Percentiles rank a stretch among this genome's conserved stretches.
These are phyloP conservation scores for Megastigmus dorsalis DNA, from an alignment of 2,888 invertebrate species.

Conservation along the genomic window DNA sequence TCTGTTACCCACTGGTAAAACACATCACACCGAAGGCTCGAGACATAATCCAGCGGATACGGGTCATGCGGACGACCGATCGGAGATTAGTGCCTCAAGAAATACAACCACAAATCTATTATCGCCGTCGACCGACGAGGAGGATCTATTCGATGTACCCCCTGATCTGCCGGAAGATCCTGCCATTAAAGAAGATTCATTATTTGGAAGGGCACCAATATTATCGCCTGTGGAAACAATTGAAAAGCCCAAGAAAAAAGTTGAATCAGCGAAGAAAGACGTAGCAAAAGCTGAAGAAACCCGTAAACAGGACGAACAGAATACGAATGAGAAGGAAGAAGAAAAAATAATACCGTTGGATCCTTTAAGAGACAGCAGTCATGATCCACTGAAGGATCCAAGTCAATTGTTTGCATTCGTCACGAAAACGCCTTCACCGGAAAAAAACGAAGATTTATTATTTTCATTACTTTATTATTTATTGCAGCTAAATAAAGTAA, in stretches of 20 bases:
- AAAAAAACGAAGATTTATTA: constrained; percentile 64
- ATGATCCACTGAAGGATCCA: constrained; percentile 70
- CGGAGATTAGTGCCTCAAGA: constrained; percentile 69
- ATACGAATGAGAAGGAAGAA: constrained; percentile 13
- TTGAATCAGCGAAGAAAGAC: neutral
- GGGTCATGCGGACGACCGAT: constrained; percentile 64
- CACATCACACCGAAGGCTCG: neutral
- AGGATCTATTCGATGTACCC: constrained; percentile 74
- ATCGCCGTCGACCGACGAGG: constrained; percentile 75
- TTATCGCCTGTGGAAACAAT: constrained; percentile 66
- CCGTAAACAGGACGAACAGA: neutral
- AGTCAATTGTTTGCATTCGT: constrained; percentile 72
- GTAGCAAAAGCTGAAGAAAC: neutral
- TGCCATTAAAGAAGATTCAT: constrained; percentile 66
- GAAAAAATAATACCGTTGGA: constrained; percentile 56
- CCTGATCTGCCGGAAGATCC: constrained; percentile 72
- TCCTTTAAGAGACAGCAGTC: constrained; percentile 67
- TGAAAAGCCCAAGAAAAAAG: constrained; percentile 10
- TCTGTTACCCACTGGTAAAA: neutral
- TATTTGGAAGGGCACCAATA: constrained; percentile 71
- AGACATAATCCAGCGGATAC: constrained; percentile 11
- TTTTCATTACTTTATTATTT: neutral
- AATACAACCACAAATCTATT: constrained; percentile 70
- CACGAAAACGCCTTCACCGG: constrained; percentile 72
- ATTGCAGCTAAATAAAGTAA: too few species aligned